phyloP scores from a whole-genome alignment of 2,113 vertebrate species.

The Corvus cornix region DNA sequence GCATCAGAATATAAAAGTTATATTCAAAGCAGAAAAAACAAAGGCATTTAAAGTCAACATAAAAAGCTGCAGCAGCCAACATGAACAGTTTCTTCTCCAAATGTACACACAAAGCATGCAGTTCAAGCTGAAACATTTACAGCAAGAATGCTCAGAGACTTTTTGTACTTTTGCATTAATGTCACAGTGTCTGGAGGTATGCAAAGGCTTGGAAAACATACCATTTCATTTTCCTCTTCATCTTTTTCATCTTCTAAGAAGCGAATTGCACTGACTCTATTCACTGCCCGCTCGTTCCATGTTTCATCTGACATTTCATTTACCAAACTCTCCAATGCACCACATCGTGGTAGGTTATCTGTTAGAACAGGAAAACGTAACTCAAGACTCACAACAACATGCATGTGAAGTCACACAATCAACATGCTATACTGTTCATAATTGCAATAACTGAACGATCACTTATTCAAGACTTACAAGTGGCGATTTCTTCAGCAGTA shows the following conservation, averaged over 20 bases:
- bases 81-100: neutral
- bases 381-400: neutral
- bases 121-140: neutral
- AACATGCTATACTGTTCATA: neutral
- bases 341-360: conserved; percentile 91
- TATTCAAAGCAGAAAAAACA: neutral
- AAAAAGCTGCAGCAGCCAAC: neutral
- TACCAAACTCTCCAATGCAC: conserved; percentile 89
- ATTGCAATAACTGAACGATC: neutral
- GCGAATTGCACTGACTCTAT: conserved; percentile 93
- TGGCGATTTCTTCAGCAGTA: neutral
- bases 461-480: neutral
- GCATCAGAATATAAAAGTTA: neutral
- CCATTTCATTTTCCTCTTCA: conserved; percentile 88
- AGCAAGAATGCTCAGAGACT: neutral
- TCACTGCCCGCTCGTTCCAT: conserved; percentile 84
- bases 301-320: conserved; percentile 87
- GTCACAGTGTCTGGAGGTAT: neutral
- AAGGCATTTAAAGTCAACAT: neutral
- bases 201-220: conserved; percentile 58
- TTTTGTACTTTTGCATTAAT: neutral
- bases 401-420: neutral
- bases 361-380: neutral
- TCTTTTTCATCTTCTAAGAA: conserved; percentile 92
- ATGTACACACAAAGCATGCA: neutral